Evolutionary conservation across 2,888 invertebrate species (phyloP), one percentile per base, ranked within the genome.

Genomic region (Calameuta pallipes): DNA sequence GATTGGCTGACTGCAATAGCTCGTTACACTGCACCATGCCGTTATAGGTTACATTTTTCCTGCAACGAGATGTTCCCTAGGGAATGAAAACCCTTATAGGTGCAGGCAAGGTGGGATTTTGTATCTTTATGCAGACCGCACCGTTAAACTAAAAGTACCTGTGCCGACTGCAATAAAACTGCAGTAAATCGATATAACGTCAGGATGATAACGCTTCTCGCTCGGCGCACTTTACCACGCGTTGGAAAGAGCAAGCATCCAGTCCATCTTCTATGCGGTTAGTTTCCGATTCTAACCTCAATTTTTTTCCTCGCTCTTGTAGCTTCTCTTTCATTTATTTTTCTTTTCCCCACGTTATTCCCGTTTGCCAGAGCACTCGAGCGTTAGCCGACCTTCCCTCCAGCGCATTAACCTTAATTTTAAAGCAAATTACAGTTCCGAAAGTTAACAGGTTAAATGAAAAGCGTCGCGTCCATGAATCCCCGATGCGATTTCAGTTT

Each of bases 1-100:
- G 82, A 85, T 84, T 85, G 85, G 82, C 82, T 79, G 82, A 77
- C 79, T 56, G 82, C 81, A 86, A 85, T 86, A 84, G 86, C 85
- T 86, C 82, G 81, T 80, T 70, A 83, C 84, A 41, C 15, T 41
- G 4, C 23, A 56, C 56, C 9, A 56, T 56, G 9, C 9, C 56
- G 1, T 56, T 56, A 23, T 23, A 0, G 9, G 1, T 56, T 15
- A 23, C 56, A 56, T 56, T 56, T 56, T 23, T 56, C 56, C 56
- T 9, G 9, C 23, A 56, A 23, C 56, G 9, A 23, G 56, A 56
- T 56, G 56, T 23, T 56, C 23, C 23, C 56, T 9, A 23, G 56
- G 23, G 56, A 56, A 56, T 56, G 56, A 23, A 23, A 56, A 23
- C 23, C 56, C 56, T 56, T 56, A 23, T 56, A 56, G 56, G 56